These are phyloP conservation scores for Actias luna DNA, from an alignment of 2,888 invertebrate species.

Conservation along the genomic window DNA sequence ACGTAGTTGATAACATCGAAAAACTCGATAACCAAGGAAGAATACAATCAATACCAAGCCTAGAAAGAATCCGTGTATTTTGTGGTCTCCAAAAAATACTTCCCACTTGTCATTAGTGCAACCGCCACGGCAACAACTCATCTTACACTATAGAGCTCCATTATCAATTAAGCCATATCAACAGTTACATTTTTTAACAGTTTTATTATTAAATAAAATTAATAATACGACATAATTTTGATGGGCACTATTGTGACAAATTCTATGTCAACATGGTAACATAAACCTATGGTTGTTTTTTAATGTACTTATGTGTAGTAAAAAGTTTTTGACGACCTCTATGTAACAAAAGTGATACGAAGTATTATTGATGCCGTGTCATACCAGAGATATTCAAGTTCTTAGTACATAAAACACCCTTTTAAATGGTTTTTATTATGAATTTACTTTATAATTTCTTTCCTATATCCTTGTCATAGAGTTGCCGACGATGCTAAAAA, in stretches of 20 bases:
- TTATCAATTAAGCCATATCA: neutral
- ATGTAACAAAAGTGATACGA: no score
- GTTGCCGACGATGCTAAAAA: no score
- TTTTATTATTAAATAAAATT: neutral
- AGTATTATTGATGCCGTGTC: no score
- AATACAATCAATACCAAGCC: slow-evolving; percentile 36
- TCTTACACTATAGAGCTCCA: slow-evolving; percentile 22
- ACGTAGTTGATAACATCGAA: slow-evolving; percentile 42
- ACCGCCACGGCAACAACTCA: slow-evolving; percentile 45
- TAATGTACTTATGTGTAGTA: no score
- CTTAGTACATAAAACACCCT: no score
- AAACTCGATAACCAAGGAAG: slow-evolving; percentile 44
- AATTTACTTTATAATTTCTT: no score
- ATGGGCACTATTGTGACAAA: neutral
- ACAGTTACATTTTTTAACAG: neutral
- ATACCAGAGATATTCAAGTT: no score
- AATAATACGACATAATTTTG: slow-evolving; percentile 2
- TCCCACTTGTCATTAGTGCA: slow-evolving; percentile 39
- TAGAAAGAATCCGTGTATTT: slow-evolving; percentile 36
- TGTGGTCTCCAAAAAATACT: slow-evolving; percentile 38
- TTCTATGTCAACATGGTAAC: neutral
- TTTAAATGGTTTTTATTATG: no score
- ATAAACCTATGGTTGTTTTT: neutral
- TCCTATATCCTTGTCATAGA: no score
- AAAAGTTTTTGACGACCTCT: no score